Evolutionary conservation across 1,140 invertebrate species (phyloP), one percentile per base, ranked within the genome.

Genomic region (Polypedilum vanderplanki): DNA sequence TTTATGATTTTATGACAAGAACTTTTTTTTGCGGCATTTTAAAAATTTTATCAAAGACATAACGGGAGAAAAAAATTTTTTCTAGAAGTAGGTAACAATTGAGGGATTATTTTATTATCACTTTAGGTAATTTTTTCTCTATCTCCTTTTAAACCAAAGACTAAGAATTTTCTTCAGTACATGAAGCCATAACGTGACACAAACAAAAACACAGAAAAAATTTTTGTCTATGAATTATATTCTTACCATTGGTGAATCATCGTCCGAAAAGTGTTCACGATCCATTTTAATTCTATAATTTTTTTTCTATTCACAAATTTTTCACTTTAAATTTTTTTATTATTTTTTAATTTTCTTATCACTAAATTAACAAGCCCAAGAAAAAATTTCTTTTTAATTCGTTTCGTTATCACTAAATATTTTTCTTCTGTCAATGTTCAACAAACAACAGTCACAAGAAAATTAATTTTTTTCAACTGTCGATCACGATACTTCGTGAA

Each of bases 21-120:
- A 33, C n/a, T n/a, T 57, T 57, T 57, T 57, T 57, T 18, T 70
- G 65, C 65, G 65, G 65, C 65, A 20, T 70, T 7, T 18, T n/a
- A n/a, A 70, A 20, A 17, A 67, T 3, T 67, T 67, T 67, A 20
- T 70, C 65, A 70, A 70, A 70, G 65, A 22, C n/a, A 67, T 67
- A 67, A 67, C 65, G 65, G 65, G 65, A 67, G 1, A 67, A 18
- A 70, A 70, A 18, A 70, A 9, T 7, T 70, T 7, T 18, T 57
- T 57, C 12, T 57, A n/a, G n/a, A 57, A 1, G 24, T 33, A 33
- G 24, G 24, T 33, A 33, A 57, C 12, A 57, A n/a, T 57, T 22
- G 18, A 70, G 65, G 65, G 65, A 70, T 70, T 70, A 70, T 70
- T 70, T 20, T 70, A 20, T 70, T 70, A 70, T 70, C 65, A 70